phyloP scores from a whole-genome alignment of 2,888 invertebrate species.

The Lutraria lutraria region DNA sequence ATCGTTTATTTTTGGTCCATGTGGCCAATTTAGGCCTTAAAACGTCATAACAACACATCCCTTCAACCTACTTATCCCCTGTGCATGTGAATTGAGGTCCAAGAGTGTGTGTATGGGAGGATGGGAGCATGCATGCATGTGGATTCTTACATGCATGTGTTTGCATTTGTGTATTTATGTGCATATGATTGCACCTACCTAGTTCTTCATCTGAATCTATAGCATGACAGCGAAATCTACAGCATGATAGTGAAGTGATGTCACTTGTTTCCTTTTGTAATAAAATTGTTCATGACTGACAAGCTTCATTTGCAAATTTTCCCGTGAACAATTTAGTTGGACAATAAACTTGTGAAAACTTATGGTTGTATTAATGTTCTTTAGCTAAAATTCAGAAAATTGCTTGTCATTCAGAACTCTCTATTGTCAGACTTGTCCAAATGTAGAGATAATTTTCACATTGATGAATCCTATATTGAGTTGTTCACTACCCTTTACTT shows the following conservation, averaged over 20 bases:
- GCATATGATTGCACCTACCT: no score
- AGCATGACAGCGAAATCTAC: no score
- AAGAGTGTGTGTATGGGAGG: no score
- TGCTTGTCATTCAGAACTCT: not conserved
- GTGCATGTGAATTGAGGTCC: no score
- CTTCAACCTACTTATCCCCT: no score
- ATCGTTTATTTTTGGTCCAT: no score
- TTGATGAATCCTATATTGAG: not conserved
- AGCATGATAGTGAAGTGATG: not conserved
- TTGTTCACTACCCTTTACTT: not conserved
- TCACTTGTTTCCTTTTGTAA: not conserved
- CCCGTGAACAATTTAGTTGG: not conserved
- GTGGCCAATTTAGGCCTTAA: no score
- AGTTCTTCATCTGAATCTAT: no score
- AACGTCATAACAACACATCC: no score
- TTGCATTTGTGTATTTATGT: no score
- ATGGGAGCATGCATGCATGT: no score
- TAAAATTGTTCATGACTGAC: not conserved
- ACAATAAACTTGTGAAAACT: not conserved
- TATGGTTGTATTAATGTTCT: not conserved
- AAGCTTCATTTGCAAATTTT: not conserved
- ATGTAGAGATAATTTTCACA: not conserved
- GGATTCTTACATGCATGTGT: no score
- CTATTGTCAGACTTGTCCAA: not conserved
- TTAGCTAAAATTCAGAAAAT: not conserved